A percentile compares a stretch with the other conserved stretches of the same genome.
Evolutionary conservation across 2,113 vertebrate genomes (phyloP).

Genomic region (Oplegnathus fasciatus): DNA sequence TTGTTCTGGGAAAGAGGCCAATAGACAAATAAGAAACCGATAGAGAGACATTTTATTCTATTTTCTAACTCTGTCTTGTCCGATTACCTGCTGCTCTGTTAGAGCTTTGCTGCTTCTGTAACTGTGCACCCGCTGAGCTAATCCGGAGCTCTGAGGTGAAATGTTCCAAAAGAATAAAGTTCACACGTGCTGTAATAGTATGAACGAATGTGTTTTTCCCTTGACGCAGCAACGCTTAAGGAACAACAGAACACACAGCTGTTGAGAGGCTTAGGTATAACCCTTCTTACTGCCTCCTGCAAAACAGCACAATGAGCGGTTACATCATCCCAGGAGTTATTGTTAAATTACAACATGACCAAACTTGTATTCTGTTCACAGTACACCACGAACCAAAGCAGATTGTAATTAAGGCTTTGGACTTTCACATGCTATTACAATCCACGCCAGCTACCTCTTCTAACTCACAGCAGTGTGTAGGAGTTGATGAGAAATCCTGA

Average conservation of each 20-base stretch:
- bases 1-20: background rate
- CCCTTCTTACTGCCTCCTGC: background rate
- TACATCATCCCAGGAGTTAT: constrained; percentile 28
- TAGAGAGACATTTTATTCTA: background rate
- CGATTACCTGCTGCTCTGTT: background rate
- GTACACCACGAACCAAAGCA: background rate
- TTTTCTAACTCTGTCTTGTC: constrained; percentile 3
- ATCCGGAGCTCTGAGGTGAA: constrained; percentile 38
- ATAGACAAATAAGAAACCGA: background rate
- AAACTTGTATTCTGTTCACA: constrained; percentile 32
- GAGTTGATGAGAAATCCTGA: constrained; percentile 37
- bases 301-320: background rate
- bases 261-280: constrained; percentile 16
- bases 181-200: constrained; percentile 6
- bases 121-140: constrained; percentile 8
- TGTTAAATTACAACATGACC: constrained; percentile 39
- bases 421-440: constrained; percentile 14
- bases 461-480: constrained; percentile 5
- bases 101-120: constrained; percentile 1
- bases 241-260: constrained; percentile 4
- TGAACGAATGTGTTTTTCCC: constrained; percentile 21
- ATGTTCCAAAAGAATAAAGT: constrained; percentile 29
- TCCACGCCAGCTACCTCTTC: constrained; percentile 19
- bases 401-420: constrained; percentile 18
- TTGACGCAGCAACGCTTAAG: background rate